Conservation (phyloP, 2,113 vertebrate genomes). For the Lanius collurio region DNA sequence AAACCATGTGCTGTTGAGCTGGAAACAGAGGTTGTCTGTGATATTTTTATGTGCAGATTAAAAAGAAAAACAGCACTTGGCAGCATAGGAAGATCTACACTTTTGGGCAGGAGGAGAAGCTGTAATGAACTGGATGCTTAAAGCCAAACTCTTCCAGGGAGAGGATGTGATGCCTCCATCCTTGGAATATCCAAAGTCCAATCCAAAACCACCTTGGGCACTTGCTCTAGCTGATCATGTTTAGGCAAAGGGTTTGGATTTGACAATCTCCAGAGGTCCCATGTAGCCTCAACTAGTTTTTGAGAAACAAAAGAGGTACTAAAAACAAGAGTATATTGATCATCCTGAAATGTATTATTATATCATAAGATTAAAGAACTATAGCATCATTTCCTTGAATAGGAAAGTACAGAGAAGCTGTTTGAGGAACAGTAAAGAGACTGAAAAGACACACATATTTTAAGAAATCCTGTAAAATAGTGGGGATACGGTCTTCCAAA, state of each 20-base stretch:
- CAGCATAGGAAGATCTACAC: not conserved
- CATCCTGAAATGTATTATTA: not conserved
- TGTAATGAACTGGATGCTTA: not conserved
- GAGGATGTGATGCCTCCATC: not conserved
- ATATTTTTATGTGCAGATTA: not conserved
- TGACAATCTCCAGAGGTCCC: not conserved
- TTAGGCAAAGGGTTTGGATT: not conserved
- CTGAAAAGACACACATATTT: not conserved
- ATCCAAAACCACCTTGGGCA: not conserved
- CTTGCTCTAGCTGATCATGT: not conserved
- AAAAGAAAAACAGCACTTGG: not conserved
- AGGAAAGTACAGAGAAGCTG: not conserved
- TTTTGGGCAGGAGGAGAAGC: not conserved
- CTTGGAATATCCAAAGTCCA: not conserved
- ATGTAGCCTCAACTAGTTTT: not conserved
- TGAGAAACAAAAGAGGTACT: not conserved
- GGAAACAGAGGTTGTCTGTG: not conserved
- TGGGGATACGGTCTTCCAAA: not conserved
- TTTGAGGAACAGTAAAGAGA: not conserved
- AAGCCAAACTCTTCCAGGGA: not conserved
- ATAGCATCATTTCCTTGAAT: not conserved
- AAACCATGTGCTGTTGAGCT: not conserved
- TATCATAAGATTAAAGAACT: not conserved
- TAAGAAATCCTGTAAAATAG: not conserved
- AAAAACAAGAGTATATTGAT: not conserved